These are phyloP conservation scores for Aviceda subcristata DNA, from an alignment of 2,113 vertebrate genomes.

Conservation along the genomic window DNA sequence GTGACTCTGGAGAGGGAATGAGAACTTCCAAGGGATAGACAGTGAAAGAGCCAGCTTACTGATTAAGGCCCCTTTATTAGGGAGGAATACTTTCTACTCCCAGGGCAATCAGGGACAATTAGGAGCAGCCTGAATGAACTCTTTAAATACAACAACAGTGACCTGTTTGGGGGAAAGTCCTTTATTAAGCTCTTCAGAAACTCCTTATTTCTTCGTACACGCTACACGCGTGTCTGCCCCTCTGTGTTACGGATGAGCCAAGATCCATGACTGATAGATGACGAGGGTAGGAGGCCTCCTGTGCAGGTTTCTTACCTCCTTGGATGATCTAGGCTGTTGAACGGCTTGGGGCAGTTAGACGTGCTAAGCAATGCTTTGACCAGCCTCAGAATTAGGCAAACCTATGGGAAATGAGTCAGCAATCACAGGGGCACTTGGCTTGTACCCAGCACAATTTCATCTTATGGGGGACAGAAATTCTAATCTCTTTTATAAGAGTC, in stretches of 20 bases:
- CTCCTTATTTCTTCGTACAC: neutral
- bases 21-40: neutral
- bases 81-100: neutral
- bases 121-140: neutral
- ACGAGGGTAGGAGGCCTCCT: neutral
- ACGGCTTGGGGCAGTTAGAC: neutral
- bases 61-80: neutral
- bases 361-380: neutral
- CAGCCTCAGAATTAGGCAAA: neutral
- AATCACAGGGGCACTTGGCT: neutral
- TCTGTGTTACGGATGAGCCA: neutral
- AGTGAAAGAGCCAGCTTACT: neutral
- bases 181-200: neutral
- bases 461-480: neutral
- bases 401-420: neutral
- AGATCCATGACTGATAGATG: neutral
- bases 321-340: neutral
- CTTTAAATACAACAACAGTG: neutral
- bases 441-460: neutral
- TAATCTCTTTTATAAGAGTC: too few relatives aligned
- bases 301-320: neutral
- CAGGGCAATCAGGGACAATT: neutral
- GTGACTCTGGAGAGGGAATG: neutral
- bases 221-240: rapidly evolving
- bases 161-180: neutral